phyloP scores from a whole-genome alignment of 2,113 vertebrate genomes.

The Bos indicus region DNA sequence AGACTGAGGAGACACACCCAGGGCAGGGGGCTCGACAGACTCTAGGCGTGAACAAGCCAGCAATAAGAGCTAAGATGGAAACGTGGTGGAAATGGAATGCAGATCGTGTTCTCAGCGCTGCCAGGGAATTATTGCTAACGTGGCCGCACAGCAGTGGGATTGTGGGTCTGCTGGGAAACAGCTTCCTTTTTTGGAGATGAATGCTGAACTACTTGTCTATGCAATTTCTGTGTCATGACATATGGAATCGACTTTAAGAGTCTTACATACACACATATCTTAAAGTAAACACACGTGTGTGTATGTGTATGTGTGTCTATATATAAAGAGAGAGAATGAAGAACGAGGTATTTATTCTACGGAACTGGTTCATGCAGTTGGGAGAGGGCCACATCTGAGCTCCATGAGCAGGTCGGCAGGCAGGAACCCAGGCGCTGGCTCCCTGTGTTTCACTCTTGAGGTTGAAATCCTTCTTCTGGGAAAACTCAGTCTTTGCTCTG shows the following conservation, averaged over 20 bases:
- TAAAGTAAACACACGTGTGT: neutral
- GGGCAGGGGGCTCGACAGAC: neutral
- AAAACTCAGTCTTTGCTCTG: neutral
- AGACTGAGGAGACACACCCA: neutral
- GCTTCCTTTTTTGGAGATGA: neutral
- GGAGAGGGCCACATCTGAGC: neutral
- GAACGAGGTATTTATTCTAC: neutral
- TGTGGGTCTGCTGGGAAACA: neutral
- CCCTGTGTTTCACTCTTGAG: neutral
- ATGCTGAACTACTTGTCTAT: neutral
- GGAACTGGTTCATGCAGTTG: neutral
- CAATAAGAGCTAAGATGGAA: neutral
- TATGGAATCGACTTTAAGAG: neutral
- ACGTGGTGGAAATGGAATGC: neutral
- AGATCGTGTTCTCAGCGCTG: rapidly evolving
- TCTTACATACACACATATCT: too few species aligned
- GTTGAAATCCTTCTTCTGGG: neutral
- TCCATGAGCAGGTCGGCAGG: neutral
- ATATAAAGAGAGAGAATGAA: neutral
- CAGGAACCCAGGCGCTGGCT: neutral
- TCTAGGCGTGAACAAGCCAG: neutral
- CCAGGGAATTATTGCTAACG: neutral
- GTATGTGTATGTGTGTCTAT: neutral
- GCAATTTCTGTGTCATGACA: neutral
- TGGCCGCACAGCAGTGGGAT: too few species aligned